Evolutionary conservation across 1,140 invertebrate species (phyloP).

Genomic region (Caenorhabditis latens): DNA sequence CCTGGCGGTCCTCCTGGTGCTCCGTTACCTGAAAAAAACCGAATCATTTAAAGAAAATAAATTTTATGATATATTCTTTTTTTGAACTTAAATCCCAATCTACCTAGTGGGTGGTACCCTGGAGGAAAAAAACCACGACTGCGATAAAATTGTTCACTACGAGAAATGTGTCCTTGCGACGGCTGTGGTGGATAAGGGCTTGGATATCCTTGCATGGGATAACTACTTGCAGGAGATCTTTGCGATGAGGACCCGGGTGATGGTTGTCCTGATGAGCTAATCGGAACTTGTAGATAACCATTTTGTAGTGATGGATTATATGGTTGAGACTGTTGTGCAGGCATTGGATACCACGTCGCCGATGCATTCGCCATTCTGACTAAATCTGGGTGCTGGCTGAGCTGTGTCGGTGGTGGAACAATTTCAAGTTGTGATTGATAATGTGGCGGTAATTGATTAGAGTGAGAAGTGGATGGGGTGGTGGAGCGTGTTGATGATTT

Average conservation of each 20-base stretch:
- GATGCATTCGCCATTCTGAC: constrained; percentile 23
- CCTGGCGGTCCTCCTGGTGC: constrained; percentile 3
- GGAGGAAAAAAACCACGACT: constrained; percentile 42
- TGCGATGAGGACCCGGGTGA: constrained; percentile 33
- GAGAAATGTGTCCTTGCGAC: constrained; percentile 58
- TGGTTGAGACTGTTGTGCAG: constrained; percentile 32
- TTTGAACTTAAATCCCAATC: background rate
- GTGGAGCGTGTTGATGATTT: constrained; percentile 34
- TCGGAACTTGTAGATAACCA: background rate
- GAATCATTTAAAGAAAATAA: background rate
- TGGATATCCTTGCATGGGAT: constrained; percentile 57
- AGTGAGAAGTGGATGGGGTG: constrained; percentile 44
- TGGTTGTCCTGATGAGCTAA: constrained; percentile 45
- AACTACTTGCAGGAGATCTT: constrained; percentile 51
- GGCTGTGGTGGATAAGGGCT: constrained; percentile 65
- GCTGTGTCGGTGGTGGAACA: constrained; percentile 31
- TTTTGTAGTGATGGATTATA: constrained; percentile 13
- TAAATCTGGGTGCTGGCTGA: constrained; percentile 9
- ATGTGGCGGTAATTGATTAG: constrained; percentile 43
- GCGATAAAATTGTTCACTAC: constrained; percentile 53
- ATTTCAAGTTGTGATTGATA: constrained; percentile 44
- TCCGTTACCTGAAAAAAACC: constrained; percentile 25
- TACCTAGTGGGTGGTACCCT: constrained; percentile 44
- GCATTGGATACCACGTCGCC: constrained; percentile 28
- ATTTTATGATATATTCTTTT: background rate